A percentile compares a stretch with the other conserved stretches of the same genome.
Evolutionary conservation across 2,888 invertebrate genomes (phyloP).

Genomic region (Dasypogon diadema): DNA sequence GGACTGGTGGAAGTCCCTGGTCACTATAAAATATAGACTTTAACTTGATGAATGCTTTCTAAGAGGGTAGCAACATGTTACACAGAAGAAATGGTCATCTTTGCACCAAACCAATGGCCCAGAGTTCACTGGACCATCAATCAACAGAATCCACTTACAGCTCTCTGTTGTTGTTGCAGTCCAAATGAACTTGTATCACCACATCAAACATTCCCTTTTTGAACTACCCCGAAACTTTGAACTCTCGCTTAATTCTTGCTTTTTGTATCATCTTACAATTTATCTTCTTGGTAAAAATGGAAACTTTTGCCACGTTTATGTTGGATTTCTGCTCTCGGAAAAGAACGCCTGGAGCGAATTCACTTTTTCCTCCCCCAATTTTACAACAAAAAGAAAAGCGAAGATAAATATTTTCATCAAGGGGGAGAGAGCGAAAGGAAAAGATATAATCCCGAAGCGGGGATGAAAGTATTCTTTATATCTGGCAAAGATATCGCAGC

Average conservation of each 20-base stretch:
- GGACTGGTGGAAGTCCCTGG: too few species aligned
- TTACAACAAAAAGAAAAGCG: neutral
- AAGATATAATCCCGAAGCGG: neutral
- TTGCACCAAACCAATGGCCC: neutral
- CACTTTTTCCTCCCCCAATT: neutral
- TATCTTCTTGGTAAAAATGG: constrained; percentile 32
- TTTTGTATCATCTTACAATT: neutral
- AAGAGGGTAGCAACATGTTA: neutral
- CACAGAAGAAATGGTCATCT: neutral
- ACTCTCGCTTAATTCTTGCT: neutral
- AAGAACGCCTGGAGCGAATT: neutral
- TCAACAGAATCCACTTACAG: neutral
- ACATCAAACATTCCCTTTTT: neutral
- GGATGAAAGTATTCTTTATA: constrained; percentile 31
- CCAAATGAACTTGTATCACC: neutral
- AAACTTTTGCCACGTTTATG: neutral
- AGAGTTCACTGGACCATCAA: neutral
- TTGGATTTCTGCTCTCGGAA: neutral
- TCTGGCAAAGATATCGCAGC: constrained; percentile 36
- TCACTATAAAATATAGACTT: too few species aligned
- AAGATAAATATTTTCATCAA: neutral
- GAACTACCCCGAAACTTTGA: neutral
- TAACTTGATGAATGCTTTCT: too few species aligned
- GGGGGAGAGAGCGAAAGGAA: neutral
- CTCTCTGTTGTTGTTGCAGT: neutral